Percentiles rank a stretch among this genome's conserved stretches.
phyloP scores from a whole-genome alignment of 1,140 invertebrate genomes.

The Metopolophium dirhodum region DNA sequence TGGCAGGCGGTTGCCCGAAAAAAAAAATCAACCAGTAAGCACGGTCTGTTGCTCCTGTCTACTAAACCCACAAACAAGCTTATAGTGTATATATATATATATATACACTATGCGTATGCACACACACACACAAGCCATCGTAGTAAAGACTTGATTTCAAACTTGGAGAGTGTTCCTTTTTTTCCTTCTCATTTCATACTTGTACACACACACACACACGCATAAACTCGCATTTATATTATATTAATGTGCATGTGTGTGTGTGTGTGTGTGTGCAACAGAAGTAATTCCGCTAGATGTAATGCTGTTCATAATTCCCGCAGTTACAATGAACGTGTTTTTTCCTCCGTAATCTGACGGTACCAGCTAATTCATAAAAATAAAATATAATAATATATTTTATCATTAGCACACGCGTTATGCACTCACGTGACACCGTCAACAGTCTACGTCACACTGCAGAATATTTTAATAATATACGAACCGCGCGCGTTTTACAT shows the following conservation, averaged over 20 bases:
- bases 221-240: not conserved
- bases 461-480: not conserved
- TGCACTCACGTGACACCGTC: not conserved
- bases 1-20: conserved; percentile 53
- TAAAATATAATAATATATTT: not conserved
- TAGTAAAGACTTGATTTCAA: conserved; percentile 32
- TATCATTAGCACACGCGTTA: not conserved
- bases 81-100: not conserved
- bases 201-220: not conserved
- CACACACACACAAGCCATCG: not conserved
- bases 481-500: not conserved
- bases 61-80: conserved; percentile 43
- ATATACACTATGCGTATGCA: not conserved
- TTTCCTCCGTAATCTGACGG: not conserved
- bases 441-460: not conserved
- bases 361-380: not conserved
- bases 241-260: not conserved
- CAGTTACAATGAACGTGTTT: not conserved
- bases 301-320: not conserved
- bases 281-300: not conserved
- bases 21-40: conserved; percentile 51
- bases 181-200: not conserved
- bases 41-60: conserved; percentile 49
- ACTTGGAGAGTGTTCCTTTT: not conserved
- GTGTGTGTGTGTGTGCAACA: not conserved